A percentile compares a stretch with the other conserved stretches of the same genome.
Evolutionary conservation across 2,797 vertebrate species (phyloP).

Genomic region (Thaleichthys pacificus): DNA sequence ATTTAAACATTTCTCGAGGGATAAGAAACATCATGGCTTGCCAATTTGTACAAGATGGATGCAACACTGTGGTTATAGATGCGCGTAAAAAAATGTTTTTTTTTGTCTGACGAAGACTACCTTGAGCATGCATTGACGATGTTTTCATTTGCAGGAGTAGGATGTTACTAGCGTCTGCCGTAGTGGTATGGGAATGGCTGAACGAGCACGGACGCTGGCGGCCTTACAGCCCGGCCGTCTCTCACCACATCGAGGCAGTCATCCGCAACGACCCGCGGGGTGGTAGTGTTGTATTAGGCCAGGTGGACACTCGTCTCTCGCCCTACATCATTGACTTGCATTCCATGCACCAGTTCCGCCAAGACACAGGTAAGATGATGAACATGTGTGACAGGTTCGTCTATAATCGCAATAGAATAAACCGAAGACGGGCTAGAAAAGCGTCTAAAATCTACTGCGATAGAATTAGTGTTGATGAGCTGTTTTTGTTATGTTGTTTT

Average conservation of each 20-base stretch:
- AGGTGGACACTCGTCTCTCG: constrained; percentile 89
- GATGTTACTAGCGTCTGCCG: constrained; percentile 92
- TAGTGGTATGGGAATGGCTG: constrained; percentile 98
- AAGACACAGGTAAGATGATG: constrained; percentile 84
- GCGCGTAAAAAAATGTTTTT: constrained; percentile 50
- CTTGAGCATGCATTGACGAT: constrained; percentile 3
- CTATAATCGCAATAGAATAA: constrained; percentile 6
- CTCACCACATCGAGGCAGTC: constrained; percentile 95
- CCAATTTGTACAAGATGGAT: constrained; percentile 71
- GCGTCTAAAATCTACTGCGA: not conserved
- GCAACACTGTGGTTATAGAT: constrained; percentile 65
- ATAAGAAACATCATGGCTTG: constrained; percentile 59
- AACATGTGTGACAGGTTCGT: not conserved
- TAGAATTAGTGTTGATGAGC: not conserved
- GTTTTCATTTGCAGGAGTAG: constrained; percentile 65
- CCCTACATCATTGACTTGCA: constrained; percentile 94
- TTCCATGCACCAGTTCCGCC: constrained; percentile 94
- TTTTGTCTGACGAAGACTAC: constrained; percentile 35
- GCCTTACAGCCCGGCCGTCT: constrained; percentile 94
- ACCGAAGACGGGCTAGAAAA: not conserved
- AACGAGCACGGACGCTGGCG: constrained; percentile 97
- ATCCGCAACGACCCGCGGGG: constrained; percentile 88
- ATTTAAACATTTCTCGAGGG: constrained; percentile 9
- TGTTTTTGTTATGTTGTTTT: not conserved
- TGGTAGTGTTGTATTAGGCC: constrained; percentile 90